These are phyloP conservation scores for Sebastolobus alascanus DNA, from an alignment of 2,797 vertebrate genomes.

Conservation along the genomic window DNA sequence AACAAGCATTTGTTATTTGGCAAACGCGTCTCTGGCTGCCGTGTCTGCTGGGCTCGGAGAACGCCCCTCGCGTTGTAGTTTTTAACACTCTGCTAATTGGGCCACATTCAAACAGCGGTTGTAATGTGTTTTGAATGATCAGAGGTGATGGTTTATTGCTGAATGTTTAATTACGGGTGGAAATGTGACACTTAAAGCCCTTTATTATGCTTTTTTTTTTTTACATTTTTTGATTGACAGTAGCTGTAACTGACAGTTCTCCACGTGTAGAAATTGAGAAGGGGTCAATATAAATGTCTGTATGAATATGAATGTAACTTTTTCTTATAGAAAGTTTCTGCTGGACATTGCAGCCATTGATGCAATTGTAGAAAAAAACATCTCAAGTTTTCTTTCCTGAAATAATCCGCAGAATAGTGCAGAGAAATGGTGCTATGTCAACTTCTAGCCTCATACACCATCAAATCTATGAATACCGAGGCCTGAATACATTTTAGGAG, in stretches of 20 bases:
- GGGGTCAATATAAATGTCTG: not conserved
- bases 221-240: not conserved
- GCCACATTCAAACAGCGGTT: constrained; percentile 50
- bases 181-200: constrained; percentile 13
- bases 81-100: constrained; percentile 74
- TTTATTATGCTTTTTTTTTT: constrained; percentile 1
- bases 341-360: too few relatives aligned
- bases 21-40: constrained; percentile 65
- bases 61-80: constrained; percentile 57
- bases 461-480: not conserved
- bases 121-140: constrained; percentile 57
- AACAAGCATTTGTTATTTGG: constrained; percentile 80
- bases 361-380: not conserved
- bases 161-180: constrained; percentile 13
- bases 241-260: not conserved
- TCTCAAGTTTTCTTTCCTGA: not conserved
- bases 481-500: not conserved
- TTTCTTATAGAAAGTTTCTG: not conserved
- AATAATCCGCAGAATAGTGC: not conserved
- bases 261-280: not conserved
- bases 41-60: constrained; percentile 44
- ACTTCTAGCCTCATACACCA: not conserved
- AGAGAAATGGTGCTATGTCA: not conserved
- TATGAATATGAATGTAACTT: not conserved
- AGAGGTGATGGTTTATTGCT: constrained; percentile 41